phyloP scores from a whole-genome alignment of 2,888 invertebrate genomes.

The Monochamus alternatus region DNA sequence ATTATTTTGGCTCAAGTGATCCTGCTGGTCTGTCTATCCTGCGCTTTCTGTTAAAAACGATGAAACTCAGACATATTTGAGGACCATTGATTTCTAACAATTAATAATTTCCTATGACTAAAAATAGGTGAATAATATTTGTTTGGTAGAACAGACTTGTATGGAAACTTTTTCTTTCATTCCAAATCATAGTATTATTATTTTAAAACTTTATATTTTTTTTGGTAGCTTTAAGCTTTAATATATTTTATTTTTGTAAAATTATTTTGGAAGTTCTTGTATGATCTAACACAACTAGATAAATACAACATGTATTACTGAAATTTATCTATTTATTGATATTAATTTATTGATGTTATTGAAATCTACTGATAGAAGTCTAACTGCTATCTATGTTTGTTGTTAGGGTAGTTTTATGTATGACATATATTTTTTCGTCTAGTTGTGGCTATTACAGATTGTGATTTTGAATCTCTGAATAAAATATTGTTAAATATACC shows the following conservation, averaged over 20 bases:
- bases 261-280: constrained; percentile 4
- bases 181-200: constrained; percentile 36
- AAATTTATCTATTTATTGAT: constrained; percentile 21
- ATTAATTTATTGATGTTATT: constrained; percentile 31
- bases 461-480: constrained; percentile 33
- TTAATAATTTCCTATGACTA: not conserved
- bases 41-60: too few species aligned
- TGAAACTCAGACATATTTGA: too few species aligned
- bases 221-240: constrained; percentile 26
- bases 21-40: too few species aligned
- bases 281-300: constrained; percentile 33
- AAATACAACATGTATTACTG: constrained; percentile 11
- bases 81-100: too few species aligned
- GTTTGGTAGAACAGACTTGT: not conserved
- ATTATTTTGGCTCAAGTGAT: too few species aligned
- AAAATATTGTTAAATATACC: constrained; percentile 12
- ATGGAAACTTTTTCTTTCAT: constrained; percentile 11
- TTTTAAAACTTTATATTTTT: constrained; percentile 1
- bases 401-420: constrained; percentile 32
- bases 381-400: constrained; percentile 27
- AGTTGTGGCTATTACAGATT: constrained; percentile 23
- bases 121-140: not conserved
- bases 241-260: constrained; percentile 26
- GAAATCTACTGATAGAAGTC: constrained; percentile 9
- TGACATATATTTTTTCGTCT: constrained; percentile 27